Evolutionary conservation across 2,797 vertebrate genomes (phyloP), one percentile per base, ranked within the genome.

Genomic region (Percopsis omiscomaycus): DNA sequence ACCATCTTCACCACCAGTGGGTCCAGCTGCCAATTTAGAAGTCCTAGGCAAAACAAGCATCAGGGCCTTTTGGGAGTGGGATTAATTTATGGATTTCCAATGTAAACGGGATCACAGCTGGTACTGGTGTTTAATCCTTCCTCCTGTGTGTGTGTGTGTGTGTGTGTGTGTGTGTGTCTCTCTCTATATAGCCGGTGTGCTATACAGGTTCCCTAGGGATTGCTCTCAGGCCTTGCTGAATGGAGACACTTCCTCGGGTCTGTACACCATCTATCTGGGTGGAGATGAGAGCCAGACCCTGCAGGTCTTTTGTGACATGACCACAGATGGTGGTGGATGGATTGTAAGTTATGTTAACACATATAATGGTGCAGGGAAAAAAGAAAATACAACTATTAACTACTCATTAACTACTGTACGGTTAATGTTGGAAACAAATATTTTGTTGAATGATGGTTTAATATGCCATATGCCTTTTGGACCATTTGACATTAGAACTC

Each of bases 241-340:
- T 2, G 97, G 97, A 8, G 97, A 98, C 66, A 86, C 85, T 0
- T 73, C 88, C 42, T 94, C 96, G 2, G 96, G 94, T 28, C 68
- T 96, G 65, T 93, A 97, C 81, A 97, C 94, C 0, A 82, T 99
- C 69, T 99, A 96, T 61, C 65, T 95, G 77, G 91, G 93, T 0
- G 95, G 96, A 15, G 90, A 98, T 56, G 94, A 94, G 79, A 84
- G 75, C 55, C 95, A 96, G 84, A 89, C 95, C 0, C 55, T 95
- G 60, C 92, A 96, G 72, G 97, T 98, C 53, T 97, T 89, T 91
- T 99, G 97, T 0, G 97, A 99, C 89, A 98, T 99, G 97, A 86
- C 27, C 52, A 92, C 94, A 0, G 97, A 98, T 0, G 96, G 96
- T 2, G 97, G 97, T 0, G 97, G 97, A 76, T 98, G 97, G 97